These are phyloP conservation scores for Diadophis punctatus DNA, from an alignment of 2,113 vertebrate species.

Conservation along the genomic window DNA sequence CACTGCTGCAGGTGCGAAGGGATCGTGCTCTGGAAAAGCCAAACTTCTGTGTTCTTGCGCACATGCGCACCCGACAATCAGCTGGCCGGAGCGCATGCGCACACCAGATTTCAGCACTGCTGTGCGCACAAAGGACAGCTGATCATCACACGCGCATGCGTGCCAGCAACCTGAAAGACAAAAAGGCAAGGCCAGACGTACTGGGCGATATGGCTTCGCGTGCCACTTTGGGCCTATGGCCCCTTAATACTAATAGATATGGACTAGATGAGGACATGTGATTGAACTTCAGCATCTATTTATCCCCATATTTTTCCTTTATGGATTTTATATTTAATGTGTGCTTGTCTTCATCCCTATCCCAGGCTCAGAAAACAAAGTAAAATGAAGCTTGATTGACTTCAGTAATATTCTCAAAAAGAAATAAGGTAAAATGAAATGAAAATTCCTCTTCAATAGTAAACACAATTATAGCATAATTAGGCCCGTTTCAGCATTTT, in stretches of 20 bases:
- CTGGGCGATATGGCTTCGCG: no score
- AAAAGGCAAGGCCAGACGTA: no score
- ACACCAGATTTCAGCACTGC: no score
- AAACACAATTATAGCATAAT: constrained; percentile 72
- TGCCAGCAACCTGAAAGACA: no score
- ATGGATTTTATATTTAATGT: neutral
- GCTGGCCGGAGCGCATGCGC: no score
- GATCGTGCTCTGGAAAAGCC: no score
- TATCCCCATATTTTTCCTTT: constrained; percentile 52
- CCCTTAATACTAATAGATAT: neutral
- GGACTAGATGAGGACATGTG: constrained; percentile 36
- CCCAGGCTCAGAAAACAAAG: constrained; percentile 20
- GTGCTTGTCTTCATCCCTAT: no score
- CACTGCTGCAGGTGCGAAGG: no score
- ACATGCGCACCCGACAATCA: no score
- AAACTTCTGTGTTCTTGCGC: no score
- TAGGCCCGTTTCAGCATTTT: constrained; percentile 79
- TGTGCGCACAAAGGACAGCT: no score
- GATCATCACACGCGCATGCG: no score
- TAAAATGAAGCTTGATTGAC: constrained; percentile 25
- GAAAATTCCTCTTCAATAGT: constrained; percentile 54
- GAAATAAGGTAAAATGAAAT: constrained; percentile 42
- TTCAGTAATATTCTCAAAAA: constrained; percentile 40
- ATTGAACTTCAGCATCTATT: neutral
- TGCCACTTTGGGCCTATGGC: neutral